Evolutionary conservation across 2,888 invertebrate genomes (phyloP), one percentile per base, ranked within the genome.

Genomic region (Plebejus anna): DNA sequence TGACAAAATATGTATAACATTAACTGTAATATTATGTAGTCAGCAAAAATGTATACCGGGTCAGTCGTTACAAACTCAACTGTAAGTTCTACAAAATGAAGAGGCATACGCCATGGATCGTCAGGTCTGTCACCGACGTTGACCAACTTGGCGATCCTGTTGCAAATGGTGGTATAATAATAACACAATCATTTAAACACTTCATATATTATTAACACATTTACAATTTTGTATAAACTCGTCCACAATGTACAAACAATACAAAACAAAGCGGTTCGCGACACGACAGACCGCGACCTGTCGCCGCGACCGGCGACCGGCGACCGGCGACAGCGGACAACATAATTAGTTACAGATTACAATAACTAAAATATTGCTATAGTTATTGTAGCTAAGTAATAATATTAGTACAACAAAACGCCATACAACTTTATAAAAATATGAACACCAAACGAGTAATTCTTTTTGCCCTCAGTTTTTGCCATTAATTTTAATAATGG

Each of bases 161-260:
- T 22, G 22, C 22, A 22, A 22, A 22, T 22, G 22, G 22, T 22
- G 22, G 22, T 22, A 22, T 22, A 7, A 7, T 11, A 61, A 28
- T 61, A 11, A 61, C 1, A 61, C 61, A 28, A 28, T 32, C 11
- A 61, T 61, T 32, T 61, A 28, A 61, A 61, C 61, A 61, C 61
- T 61, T 61, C 6, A 28, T 57, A 57, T n/a, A 61, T 61, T 28
- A 61, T 32, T 28, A 61, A 61, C 61, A 61, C 61, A 28, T 61
- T 61, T 61, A 61, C 9, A 28, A 61, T 61, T 22, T 61, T 61
- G 11, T 61, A 61, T 61, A 61, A 61, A 61, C 28, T 61, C 28
- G 11, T 4, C 28, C 61, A 61, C 28, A 61, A 28, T 61, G 22
- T 61, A 61, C 9, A 61, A 61, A 61, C 11, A 61, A 28, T 61